A percentile compares a stretch with the other conserved stretches of the same genome.
Evolutionary conservation across 2,888 invertebrate species (phyloP).

Genomic region (Peribatodes rhomboidaria): DNA sequence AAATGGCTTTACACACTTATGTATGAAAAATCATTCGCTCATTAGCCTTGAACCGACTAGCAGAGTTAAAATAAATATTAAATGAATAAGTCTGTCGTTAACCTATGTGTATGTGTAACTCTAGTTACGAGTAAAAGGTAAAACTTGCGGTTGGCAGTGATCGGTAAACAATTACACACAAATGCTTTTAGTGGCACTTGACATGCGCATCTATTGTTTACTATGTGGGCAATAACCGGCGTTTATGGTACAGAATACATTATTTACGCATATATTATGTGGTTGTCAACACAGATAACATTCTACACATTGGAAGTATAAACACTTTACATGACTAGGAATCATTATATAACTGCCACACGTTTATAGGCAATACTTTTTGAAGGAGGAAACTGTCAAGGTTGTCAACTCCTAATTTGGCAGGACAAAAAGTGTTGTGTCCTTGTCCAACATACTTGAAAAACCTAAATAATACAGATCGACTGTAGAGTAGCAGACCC

Average conservation of each 20-base stretch:
- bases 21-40: background rate
- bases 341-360: background rate
- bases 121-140: constrained; percentile 20
- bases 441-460: background rate
- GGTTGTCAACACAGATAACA: constrained; percentile 27
- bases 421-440: too few species aligned
- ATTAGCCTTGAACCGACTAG: constrained; percentile 1
- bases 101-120: constrained; percentile 33
- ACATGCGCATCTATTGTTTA: constrained; percentile 70
- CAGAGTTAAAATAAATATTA: constrained; percentile 9
- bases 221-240: constrained; percentile 37
- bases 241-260: constrained; percentile 34
- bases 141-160: constrained; percentile 58
- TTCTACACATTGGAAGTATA: constrained; percentile 24
- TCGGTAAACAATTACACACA: constrained; percentile 69
- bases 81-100: constrained; percentile 40
- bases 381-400: too few species aligned
- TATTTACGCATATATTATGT: constrained; percentile 32
- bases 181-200: constrained; percentile 67
- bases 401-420: too few species aligned
- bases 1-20: background rate
- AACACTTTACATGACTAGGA: background rate
- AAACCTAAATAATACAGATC: too few species aligned
- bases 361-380: background rate
- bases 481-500: too few species aligned